Evolutionary conservation across 2,797 vertebrate genomes (phyloP).

Genomic region (Balearica regulorum): DNA sequence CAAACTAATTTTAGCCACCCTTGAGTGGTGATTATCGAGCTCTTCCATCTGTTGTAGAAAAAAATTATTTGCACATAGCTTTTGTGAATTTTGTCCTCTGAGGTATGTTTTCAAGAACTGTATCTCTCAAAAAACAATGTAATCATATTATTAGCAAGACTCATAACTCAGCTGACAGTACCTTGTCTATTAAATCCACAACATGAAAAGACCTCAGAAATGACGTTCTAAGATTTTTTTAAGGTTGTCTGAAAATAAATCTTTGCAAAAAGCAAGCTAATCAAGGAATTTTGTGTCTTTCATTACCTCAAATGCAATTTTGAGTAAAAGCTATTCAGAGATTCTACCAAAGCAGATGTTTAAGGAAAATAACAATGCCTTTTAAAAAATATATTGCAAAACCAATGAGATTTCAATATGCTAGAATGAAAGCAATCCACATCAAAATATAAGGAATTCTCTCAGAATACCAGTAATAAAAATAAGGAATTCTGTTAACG

Average conservation of each 20-base stretch:
- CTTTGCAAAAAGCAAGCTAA: constrained; percentile 26
- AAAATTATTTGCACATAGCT: constrained; percentile 20
- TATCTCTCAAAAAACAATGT: not conserved
- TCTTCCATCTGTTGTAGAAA: constrained; percentile 50
- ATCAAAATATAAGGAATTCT: not conserved
- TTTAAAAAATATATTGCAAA: constrained; percentile 7
- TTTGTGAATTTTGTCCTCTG: constrained; percentile 37
- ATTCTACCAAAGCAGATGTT: not conserved
- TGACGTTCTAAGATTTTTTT: not conserved
- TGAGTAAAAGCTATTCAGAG: constrained; percentile 26
- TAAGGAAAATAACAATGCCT: constrained; percentile 16
- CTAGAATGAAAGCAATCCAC: not conserved
- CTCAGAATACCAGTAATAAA: not conserved
- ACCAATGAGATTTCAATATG: not conserved
- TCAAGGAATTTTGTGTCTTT: not conserved
- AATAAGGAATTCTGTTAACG: not conserved
- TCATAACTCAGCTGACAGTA: constrained; percentile 37
- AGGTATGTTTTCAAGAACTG: constrained; percentile 27
- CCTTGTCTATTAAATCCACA: constrained; percentile 12
- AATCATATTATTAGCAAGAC: constrained; percentile 35
- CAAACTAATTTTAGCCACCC: constrained; percentile 57
- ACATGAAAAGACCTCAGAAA: constrained; percentile 6
- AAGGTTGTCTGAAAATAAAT: constrained; percentile 31
- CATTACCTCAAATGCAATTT: not conserved
- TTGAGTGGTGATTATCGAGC: constrained; percentile 22